Evolutionary conservation across 2,113 vertebrate genomes (phyloP).

Genomic region (Daboia siamensis): DNA sequence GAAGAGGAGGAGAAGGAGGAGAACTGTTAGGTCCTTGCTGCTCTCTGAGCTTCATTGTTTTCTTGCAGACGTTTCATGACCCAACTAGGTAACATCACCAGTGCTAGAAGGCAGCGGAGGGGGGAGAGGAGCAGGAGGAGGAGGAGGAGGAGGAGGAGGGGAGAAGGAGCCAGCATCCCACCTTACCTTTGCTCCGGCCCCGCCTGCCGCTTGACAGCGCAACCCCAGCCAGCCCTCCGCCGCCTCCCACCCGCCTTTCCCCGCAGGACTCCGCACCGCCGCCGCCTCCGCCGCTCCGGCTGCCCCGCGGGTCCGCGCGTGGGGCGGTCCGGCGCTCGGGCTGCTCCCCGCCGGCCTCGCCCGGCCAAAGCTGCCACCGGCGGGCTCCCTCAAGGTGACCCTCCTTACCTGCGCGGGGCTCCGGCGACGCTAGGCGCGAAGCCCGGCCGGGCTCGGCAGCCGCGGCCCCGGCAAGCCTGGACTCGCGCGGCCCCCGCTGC

Average conservation of each 20-base stretch:
- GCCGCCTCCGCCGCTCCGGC: no score
- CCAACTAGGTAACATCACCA: no score
- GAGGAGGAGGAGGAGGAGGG: no score
- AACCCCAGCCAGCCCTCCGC: neutral
- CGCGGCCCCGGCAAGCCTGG: neutral
- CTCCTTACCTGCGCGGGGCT: neutral
- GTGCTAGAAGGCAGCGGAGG: no score
- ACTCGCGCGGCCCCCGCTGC: neutral
- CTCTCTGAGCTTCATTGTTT: no score
- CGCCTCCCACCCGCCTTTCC: neutral
- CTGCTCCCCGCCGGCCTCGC: no score
- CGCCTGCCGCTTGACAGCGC: neutral
- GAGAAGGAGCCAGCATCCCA: no score
- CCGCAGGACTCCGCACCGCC: neutral
- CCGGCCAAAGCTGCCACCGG: neutral
- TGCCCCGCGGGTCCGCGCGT: no score
- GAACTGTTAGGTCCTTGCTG: accelerated
- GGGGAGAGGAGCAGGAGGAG: no score
- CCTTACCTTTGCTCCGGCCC: neutral
- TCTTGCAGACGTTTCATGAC: no score
- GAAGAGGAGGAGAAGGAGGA: no score
- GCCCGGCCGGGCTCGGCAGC: neutral
- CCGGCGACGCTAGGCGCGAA: neutral
- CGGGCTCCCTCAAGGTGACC: neutral
- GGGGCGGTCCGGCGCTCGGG: no score